These are phyloP conservation scores for Arvicanthis niloticus DNA, from an alignment of 2,113 vertebrate genomes.

Conservation along the genomic window DNA sequence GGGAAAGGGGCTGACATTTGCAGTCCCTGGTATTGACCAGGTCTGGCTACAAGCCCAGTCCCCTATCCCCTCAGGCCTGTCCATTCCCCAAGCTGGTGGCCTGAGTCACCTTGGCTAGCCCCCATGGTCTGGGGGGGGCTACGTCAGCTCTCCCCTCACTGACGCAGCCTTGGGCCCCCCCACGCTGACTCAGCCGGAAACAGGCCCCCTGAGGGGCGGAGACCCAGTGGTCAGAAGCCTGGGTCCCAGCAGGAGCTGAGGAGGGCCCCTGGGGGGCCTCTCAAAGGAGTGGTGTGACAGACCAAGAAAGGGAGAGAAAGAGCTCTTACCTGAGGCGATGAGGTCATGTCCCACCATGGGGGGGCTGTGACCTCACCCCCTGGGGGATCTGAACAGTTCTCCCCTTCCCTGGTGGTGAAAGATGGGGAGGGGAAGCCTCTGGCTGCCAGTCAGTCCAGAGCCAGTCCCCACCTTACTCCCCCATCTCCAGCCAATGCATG, in stretches of 20 bases:
- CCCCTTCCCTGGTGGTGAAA: not conserved
- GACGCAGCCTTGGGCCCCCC: slow-evolving; percentile 80
- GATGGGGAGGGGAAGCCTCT: not conserved
- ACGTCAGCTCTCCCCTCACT: slow-evolving; percentile 79
- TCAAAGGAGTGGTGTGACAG: slow-evolving; percentile 17
- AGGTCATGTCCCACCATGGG: slow-evolving; percentile 73
- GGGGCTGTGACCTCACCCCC: slow-evolving; percentile 81
- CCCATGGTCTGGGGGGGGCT: slow-evolving; percentile 51
- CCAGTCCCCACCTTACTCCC: not conserved
- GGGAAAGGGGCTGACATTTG: not conserved
- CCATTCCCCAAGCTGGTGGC: slow-evolving; percentile 75
- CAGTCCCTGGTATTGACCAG: not conserved
- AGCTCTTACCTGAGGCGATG: slow-evolving; percentile 76
- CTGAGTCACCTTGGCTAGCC: slow-evolving; percentile 83
- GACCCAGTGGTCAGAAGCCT: slow-evolving; percentile 75
- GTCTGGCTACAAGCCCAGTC: slow-evolving; percentile 60
- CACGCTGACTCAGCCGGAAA: slow-evolving; percentile 83
- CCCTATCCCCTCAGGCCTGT: slow-evolving; percentile 29
- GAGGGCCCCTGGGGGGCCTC: slow-evolving; percentile 67
- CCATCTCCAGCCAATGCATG: not conserved
- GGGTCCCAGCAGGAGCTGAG: slow-evolving; percentile 52
- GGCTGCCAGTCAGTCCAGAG: not conserved
- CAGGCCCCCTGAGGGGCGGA: slow-evolving; percentile 78
- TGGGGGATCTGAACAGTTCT: not conserved
- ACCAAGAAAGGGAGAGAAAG: not conserved